Percentiles rank a stretch among this genome's conserved stretches.
These are phyloP conservation scores for Ylistrum balloti DNA, from an alignment of 1,140 invertebrate genomes.

Conservation along the genomic window DNA sequence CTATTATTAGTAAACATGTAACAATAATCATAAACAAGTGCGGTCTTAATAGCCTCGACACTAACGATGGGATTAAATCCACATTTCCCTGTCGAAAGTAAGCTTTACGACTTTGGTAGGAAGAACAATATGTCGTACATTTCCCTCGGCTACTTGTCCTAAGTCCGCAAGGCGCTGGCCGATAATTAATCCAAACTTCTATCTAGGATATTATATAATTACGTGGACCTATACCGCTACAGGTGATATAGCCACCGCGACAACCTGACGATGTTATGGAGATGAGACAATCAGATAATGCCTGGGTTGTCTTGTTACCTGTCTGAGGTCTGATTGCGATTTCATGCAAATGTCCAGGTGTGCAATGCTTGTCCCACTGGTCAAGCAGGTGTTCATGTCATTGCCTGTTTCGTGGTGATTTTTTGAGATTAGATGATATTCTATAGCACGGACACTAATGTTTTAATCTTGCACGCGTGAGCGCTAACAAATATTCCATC, in stretches of 20 bases:
- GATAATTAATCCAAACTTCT: not conserved
- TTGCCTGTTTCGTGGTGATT: not conserved
- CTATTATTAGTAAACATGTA: slow-evolving; percentile 21
- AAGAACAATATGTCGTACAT: not conserved
- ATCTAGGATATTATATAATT: not conserved
- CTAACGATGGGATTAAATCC: not conserved
- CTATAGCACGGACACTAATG: not conserved
- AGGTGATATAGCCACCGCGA: not conserved
- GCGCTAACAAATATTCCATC: not conserved
- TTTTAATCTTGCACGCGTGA: not conserved
- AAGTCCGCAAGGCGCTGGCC: not conserved
- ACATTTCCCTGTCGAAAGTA: not conserved
- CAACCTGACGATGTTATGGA: not conserved
- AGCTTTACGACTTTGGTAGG: not conserved
- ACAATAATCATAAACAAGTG: slow-evolving; percentile 15
- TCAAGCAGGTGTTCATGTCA: not conserved
- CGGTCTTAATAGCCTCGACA: not conserved
- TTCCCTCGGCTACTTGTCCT: not conserved
- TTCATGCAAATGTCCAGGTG: slow-evolving; percentile 3
- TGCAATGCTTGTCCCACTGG: slow-evolving; percentile 11
- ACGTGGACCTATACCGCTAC: not conserved
- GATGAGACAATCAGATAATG: slow-evolving; percentile 33
- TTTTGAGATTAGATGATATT: not conserved
- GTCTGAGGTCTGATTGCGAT: not conserved
- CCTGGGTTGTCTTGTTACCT: slow-evolving; percentile 31